Evolutionary conservation across 2,797 vertebrate genomes (phyloP).

Genomic region (Pristis pectinata): DNA sequence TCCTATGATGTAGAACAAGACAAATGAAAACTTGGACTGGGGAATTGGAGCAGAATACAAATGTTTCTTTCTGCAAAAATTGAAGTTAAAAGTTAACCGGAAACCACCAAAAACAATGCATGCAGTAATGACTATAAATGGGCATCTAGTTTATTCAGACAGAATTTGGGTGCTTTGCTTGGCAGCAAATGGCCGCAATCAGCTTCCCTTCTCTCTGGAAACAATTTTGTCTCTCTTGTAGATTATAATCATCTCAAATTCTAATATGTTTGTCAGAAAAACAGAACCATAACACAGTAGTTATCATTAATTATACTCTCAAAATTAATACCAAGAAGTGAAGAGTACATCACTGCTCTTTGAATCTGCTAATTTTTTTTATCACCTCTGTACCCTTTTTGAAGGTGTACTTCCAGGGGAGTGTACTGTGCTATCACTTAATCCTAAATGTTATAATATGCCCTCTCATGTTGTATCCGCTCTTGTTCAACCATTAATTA

Average conservation of each 20-base stretch:
- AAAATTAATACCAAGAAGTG: not conserved
- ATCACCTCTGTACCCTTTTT: not conserved
- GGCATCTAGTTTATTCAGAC: not conserved
- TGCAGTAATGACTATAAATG: not conserved
- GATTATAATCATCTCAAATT: constrained; percentile 17
- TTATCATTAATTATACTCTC: constrained; percentile 15
- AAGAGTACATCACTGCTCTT: not conserved
- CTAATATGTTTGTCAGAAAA: not conserved
- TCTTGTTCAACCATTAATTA: not conserved
- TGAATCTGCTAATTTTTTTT: not conserved
- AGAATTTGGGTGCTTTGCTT: not conserved
- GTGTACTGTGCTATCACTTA: not conserved
- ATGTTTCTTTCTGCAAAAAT: not conserved
- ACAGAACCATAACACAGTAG: not conserved
- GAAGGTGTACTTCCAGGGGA: not conserved
- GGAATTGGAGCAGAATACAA: not conserved
- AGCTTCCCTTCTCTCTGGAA: constrained; percentile 14
- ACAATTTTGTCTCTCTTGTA: constrained; percentile 7
- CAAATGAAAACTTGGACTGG: not conserved
- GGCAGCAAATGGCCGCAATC: not conserved
- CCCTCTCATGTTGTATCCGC: not conserved
- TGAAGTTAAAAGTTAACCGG: not conserved
- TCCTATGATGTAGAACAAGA: not conserved
- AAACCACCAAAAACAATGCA: not conserved
- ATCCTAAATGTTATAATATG: not conserved